Percentiles rank a stretch among this genome's conserved stretches.
Conservation (phyloP, 2,888 invertebrate genomes). For the Pelosia muscerda region DNA sequence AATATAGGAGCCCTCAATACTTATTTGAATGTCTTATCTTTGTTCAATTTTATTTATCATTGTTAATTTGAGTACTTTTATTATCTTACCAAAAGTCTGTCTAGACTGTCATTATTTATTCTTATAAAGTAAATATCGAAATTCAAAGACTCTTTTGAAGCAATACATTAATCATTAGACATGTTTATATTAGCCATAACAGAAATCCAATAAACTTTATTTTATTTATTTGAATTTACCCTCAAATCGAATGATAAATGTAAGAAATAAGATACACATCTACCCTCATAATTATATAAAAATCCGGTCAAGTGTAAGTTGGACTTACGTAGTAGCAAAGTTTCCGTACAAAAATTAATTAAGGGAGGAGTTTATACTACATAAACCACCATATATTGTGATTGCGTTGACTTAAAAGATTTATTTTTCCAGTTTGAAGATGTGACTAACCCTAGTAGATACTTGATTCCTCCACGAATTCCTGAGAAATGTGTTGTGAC, state of each 20-base stretch:
- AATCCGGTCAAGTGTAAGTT: no score
- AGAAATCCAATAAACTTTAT: constrained; percentile 11
- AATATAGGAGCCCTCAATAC: not conserved
- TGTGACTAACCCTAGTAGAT: no score
- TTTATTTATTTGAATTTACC: constrained; percentile 8
- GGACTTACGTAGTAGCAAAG: no score
- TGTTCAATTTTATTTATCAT: not conserved
- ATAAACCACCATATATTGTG: no score
- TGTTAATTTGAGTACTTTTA: not conserved
- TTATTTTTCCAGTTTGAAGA: no score
- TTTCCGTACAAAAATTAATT: no score
- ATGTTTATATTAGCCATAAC: not conserved
- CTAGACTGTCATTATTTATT: not conserved
- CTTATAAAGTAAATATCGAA: not conserved
- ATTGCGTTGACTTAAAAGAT: no score
- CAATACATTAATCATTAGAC: constrained; percentile 5
- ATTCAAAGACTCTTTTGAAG: not conserved
- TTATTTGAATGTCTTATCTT: not conserved
- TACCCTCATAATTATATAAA: constrained; percentile 18
- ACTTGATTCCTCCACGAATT: no score
- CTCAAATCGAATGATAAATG: constrained; percentile 14
- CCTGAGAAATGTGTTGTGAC: no score
- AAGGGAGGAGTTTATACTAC: no score
- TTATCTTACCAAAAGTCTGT: not conserved
- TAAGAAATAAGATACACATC: constrained; percentile 18